phyloP scores from a whole-genome alignment of 2,888 invertebrate species.

The Lordiphosa fenestrarum region DNA sequence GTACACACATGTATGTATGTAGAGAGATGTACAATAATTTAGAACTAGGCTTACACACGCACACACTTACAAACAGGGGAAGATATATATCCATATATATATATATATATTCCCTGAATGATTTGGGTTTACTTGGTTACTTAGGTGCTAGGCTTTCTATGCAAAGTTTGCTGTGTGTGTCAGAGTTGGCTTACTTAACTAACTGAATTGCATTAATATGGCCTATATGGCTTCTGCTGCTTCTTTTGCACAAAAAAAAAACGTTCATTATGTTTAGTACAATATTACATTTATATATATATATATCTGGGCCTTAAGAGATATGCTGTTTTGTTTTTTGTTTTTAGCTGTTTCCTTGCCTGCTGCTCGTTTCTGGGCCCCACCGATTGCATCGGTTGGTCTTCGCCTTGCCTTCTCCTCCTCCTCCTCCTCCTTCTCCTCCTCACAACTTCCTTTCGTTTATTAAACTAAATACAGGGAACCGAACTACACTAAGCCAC shows the following conservation, averaged over 20 bases:
- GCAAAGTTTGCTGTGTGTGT: slow-evolving; percentile 15
- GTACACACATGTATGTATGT: slow-evolving; percentile 46
- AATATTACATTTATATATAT: slow-evolving; percentile 19
- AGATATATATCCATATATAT: too few species aligned
- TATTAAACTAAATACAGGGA: slow-evolving; percentile 8
- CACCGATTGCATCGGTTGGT: slow-evolving; percentile 56
- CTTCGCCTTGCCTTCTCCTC: not conserved
- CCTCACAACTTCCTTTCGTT: not conserved
- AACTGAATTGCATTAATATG: slow-evolving; percentile 69
- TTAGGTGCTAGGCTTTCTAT: slow-evolving; percentile 5
- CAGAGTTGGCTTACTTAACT: slow-evolving; percentile 47
- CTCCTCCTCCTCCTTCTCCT: not conserved
- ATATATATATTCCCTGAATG: too few species aligned
- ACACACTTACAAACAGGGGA: too few species aligned
- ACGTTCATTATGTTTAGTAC: too few species aligned
- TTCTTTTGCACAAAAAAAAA: slow-evolving; percentile 31
- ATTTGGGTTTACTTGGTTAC: slow-evolving; percentile 7
- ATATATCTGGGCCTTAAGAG: slow-evolving; percentile 15
- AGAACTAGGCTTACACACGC: too few species aligned
- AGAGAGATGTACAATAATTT: slow-evolving; percentile 4
- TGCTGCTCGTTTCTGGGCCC: slow-evolving; percentile 3
- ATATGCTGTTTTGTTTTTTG: slow-evolving; percentile 30
- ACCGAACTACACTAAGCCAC: not conserved
- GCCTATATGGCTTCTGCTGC: slow-evolving; percentile 49
- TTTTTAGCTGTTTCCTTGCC: slow-evolving; percentile 12